phyloP scores from a whole-genome alignment of 2,113 vertebrate genomes.

The Puffinus mauretanicus region DNA sequence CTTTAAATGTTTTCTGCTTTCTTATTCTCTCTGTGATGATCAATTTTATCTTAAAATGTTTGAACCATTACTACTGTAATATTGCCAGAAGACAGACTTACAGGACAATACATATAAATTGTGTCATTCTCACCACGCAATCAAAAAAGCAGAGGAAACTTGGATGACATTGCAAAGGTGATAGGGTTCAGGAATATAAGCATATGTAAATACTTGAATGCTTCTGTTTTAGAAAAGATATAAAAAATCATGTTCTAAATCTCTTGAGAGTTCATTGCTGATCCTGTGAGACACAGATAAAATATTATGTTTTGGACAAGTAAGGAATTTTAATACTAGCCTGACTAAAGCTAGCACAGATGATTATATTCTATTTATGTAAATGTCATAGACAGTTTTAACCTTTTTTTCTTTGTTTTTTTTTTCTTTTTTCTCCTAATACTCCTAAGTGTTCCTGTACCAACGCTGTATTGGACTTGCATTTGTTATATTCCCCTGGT shows the following conservation, averaged over 20 bases:
- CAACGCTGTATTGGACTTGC: not conserved
- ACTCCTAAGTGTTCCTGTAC: not conserved
- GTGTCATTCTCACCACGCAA: not conserved
- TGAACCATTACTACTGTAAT: not conserved
- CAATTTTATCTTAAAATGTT: not conserved
- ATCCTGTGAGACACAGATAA: not conserved
- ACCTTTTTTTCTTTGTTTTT: not conserved
- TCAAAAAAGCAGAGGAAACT: not conserved
- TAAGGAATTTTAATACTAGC: not conserved
- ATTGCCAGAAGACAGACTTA: not conserved
- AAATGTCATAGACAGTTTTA: not conserved
- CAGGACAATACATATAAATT: not conserved
- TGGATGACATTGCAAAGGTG: not conserved
- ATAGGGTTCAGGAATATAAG: not conserved
- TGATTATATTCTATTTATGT: not conserved
- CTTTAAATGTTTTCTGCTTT: not conserved
- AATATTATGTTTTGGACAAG: not conserved
- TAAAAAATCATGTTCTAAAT: not conserved
- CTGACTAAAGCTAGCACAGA: not conserved
- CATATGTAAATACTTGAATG: not conserved
- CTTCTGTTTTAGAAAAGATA: not conserved
- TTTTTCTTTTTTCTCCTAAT: not conserved
- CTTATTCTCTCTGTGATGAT: not conserved
- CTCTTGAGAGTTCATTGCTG: not conserved
- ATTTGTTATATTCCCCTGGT: not conserved